A percentile compares a stretch with the other conserved stretches of the same genome.
These are phyloP conservation scores for Podarcis muralis DNA, from an alignment of 2,113 vertebrate genomes.

Conservation along the genomic window DNA sequence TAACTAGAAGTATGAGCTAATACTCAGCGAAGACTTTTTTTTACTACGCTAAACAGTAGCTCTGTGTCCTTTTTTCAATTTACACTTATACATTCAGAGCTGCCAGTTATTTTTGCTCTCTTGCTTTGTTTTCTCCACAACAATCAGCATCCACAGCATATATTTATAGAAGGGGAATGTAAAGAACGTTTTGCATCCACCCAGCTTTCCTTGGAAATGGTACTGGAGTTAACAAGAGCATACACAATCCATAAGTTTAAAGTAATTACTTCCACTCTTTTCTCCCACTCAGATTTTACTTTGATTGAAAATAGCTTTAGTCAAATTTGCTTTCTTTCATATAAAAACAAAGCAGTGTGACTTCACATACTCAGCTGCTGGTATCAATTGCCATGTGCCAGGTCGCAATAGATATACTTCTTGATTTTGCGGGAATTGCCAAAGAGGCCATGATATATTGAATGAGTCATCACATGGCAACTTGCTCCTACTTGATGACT, in stretches of 20 bases:
- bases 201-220: background rate
- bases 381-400: background rate
- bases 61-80: background rate
- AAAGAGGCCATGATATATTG: background rate
- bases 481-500: background rate
- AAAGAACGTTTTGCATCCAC: background rate
- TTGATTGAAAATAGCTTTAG: background rate
- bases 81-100: background rate
- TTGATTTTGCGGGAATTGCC: background rate
- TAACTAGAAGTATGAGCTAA: background rate
- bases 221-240: background rate
- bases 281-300: background rate
- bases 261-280: slow-evolving; percentile 7
- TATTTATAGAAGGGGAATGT: background rate
- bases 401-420: background rate
- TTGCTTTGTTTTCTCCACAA: background rate
- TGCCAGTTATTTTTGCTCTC: background rate
- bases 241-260: background rate
- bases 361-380: background rate
- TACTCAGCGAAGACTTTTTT: background rate
- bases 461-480: background rate
- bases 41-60: background rate
- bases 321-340: background rate
- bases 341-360: background rate
- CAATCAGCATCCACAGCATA: background rate